Conservation (phyloP, 2,797 vertebrate species). For the Glyptemys insculpta region DNA sequence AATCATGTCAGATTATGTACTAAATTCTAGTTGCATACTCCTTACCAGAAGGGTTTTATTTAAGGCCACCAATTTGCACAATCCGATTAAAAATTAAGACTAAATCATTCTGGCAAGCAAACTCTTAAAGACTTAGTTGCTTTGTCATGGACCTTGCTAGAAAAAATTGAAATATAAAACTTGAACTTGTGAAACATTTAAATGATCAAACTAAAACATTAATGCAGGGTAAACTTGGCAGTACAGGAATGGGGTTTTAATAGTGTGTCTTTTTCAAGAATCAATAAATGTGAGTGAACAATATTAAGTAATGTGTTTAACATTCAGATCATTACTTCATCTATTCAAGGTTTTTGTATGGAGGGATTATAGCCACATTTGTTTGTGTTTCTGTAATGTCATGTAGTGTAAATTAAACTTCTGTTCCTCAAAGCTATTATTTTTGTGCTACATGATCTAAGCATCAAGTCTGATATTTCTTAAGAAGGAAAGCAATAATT, state of each 20-base stretch:
- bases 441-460: constrained; percentile 5
- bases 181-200: constrained; percentile 60
- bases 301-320: constrained; percentile 51
- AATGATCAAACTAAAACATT: constrained; percentile 60
- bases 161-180: constrained; percentile 71
- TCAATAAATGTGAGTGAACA: constrained; percentile 60
- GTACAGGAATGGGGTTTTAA: constrained; percentile 29
- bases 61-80: constrained; percentile 59
- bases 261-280: constrained; percentile 53
- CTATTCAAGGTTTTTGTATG: constrained; percentile 41
- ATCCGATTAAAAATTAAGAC: constrained; percentile 70
- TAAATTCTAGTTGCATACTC: constrained; percentile 38
- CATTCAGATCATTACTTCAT: constrained; percentile 17
- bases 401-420: constrained; percentile 62
- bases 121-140: constrained; percentile 62
- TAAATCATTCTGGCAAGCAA: constrained; percentile 58
- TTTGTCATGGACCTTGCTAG: constrained; percentile 38
- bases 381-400: neutral
- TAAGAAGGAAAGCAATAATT: constrained; percentile 7
- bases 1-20: constrained; percentile 34
- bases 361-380: neutral
- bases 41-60: constrained; percentile 64
- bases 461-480: neutral
- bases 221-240: constrained; percentile 52
- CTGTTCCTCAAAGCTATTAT: neutral